Evolutionary conservation across 2,888 invertebrate species (phyloP).

Genomic region (Drymonia ruficornis): DNA sequence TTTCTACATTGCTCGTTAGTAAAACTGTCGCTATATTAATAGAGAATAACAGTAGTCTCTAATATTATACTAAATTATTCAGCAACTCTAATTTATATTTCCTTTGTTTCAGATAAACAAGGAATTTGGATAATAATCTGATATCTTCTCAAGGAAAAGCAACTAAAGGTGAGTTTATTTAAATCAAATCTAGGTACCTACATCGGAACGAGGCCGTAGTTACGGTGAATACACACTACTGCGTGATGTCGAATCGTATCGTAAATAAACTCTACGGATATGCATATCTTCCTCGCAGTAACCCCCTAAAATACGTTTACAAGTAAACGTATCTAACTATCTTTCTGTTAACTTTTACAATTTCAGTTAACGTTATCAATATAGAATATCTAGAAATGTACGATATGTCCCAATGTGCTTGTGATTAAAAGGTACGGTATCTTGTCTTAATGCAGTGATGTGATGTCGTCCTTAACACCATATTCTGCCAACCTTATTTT

Average conservation of each 20-base stretch:
- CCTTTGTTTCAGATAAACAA: conserved; percentile 63
- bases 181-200: neutral
- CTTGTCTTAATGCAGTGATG: no score
- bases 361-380: no score
- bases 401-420: no score
- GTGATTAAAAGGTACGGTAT: no score
- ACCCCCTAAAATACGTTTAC: no score
- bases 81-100: conserved; percentile 5
- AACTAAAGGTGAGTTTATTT: conserved; percentile 33
- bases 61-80: neutral
- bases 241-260: neutral
- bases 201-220: neutral
- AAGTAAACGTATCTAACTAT: no score
- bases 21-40: neutral
- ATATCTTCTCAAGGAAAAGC: conserved; percentile 23
- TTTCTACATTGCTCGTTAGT: neutral
- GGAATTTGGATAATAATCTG: conserved; percentile 54
- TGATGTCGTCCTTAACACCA: no score
- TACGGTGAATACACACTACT: neutral
- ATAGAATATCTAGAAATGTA: no score
- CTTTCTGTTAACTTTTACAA: no score
- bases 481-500: no score
- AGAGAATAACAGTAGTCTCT: no score
- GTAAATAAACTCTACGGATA: neutral
- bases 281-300: neutral